Evolutionary conservation across 1,140 invertebrate species (phyloP), one percentile per base, ranked within the genome.

Genomic region (Cecropterus lyciades): DNA sequence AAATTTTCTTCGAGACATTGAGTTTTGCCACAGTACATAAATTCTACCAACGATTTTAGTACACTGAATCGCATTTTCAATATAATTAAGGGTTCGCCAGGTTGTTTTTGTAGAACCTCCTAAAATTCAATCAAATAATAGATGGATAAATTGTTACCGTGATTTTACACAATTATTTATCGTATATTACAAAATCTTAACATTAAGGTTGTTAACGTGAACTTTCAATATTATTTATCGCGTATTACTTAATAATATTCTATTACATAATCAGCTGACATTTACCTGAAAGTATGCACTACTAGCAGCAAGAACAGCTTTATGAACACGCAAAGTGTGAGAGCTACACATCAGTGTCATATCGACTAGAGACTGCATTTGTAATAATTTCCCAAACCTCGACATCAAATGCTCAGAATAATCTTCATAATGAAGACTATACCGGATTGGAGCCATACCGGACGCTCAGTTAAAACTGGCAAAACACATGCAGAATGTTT

Each of bases 201-300:
- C n/a, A n/a, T n/a, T n/a, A n/a, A n/a, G n/a, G n/a, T n/a, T n/a
- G n/a, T n/a, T n/a, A n/a, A n/a, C n/a, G n/a, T n/a, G n/a, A n/a
- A n/a, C n/a, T n/a, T n/a, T n/a, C n/a, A n/a, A n/a, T n/a, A n/a
- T n/a, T n/a, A n/a, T n/a, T n/a, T n/a, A n/a, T n/a, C n/a, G n/a
- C n/a, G n/a, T n/a, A n/a, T n/a, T n/a, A n/a, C n/a, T 33, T 33
- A 6, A 33, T 4, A 33, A 3, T 1, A 65, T 40, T 40, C 1
- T 8, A 11, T n/a, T 11, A 3, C 56, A 8, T 45, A 52, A 57
- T 49, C 24, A 45, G n/a, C 60, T 13, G 20, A 52, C 70, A 73
- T 53, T 76, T 82, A 93, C 94, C 83, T 94, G 92, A 85, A 95
- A 95, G 80, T 95, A 95, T 55, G 94, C 94, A 77, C 94, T 95